Conservation (phyloP, 2,797 vertebrate genomes). For the Sternotherus odoratus region DNA sequence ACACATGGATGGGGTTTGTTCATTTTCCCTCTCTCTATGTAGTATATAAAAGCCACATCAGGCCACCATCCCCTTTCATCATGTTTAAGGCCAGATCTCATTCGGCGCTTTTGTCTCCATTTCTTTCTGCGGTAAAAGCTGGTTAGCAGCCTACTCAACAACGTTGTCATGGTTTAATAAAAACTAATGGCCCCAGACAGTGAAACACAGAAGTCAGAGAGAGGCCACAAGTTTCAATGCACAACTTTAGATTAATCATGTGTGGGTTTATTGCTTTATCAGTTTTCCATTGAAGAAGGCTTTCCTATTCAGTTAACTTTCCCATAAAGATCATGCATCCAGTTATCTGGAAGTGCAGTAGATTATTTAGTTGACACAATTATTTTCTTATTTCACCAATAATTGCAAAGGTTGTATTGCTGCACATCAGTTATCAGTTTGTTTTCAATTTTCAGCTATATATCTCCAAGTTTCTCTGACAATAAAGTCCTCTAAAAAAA, state of each 20-base stretch:
- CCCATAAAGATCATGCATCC: background rate
- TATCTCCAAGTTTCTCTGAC: background rate
- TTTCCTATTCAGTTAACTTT: background rate
- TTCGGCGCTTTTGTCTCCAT: slow-evolving; percentile 18
- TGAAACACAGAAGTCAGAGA: slow-evolving; percentile 2
- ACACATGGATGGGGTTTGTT: background rate
- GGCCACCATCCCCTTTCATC: background rate
- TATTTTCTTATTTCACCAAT: background rate
- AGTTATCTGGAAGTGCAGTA: background rate
- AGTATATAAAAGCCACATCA: background rate
- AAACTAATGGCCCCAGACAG: slow-evolving; percentile 41
- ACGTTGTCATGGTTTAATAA: slow-evolving; percentile 55
- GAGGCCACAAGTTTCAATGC: slow-evolving; percentile 17
- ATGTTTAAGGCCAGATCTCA: background rate
- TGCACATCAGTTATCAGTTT: background rate
- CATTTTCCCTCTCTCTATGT: background rate
- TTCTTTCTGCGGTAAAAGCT: slow-evolving; percentile 15
- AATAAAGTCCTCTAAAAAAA: background rate
- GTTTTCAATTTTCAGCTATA: background rate
- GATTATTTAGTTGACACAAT: background rate
- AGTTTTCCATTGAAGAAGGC: background rate
- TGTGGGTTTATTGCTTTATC: slow-evolving; percentile 36
- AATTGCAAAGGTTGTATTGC: background rate
- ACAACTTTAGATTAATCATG: slow-evolving; percentile 37
- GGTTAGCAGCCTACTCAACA: background rate